Evolutionary conservation across 2,797 vertebrate genomes (phyloP).

Genomic region (Tamandua tetradactyla): DNA sequence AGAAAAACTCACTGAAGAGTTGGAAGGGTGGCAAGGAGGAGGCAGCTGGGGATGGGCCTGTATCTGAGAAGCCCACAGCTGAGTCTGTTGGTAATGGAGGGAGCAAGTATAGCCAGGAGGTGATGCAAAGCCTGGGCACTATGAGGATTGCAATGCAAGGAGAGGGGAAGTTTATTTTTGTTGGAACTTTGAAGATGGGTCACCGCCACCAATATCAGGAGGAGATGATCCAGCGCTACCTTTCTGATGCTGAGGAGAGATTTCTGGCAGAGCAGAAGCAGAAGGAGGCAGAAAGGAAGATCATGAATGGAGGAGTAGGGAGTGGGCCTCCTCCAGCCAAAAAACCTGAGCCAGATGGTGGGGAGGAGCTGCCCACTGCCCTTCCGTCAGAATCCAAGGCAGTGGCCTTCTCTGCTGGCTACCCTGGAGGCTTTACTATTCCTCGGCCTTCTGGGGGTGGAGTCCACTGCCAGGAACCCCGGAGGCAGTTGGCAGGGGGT

Average conservation of each 20-base stretch:
- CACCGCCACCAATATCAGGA: conserved; percentile 96
- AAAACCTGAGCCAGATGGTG: conserved; percentile 81
- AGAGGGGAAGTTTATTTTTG: conserved; percentile 93
- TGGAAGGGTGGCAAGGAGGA: conserved; percentile 93
- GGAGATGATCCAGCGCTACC: conserved; percentile 98
- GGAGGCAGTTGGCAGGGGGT: conserved; percentile 90
- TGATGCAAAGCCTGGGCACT: conserved; percentile 93
- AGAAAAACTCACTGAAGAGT: conserved; percentile 92
- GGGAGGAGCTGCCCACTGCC: conserved; percentile 81
- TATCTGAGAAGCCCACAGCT: conserved; percentile 83
- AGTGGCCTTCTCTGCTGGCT: conserved; percentile 86
- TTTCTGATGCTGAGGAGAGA: conserved; percentile 93
- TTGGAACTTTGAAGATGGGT: conserved; percentile 93
- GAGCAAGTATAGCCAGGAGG: conserved; percentile 92
- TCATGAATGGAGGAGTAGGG: conserved; percentile 53
- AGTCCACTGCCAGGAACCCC: conserved; percentile 80
- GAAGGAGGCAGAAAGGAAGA: conserved; percentile 91
- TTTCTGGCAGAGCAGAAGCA: conserved; percentile 93
- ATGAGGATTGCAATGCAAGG: conserved; percentile 95
- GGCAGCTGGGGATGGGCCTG: conserved; percentile 80
- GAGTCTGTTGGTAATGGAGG: conserved; percentile 87
- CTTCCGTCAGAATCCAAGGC: conserved; percentile 76
- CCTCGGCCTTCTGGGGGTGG: conserved; percentile 88
- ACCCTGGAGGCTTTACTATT: conserved; percentile 91
- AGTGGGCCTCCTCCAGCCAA: conserved; percentile 77